Base-by-base conservation (phyloP, 2,113 vertebrate genomes). In the Gallinago media region DNA sequence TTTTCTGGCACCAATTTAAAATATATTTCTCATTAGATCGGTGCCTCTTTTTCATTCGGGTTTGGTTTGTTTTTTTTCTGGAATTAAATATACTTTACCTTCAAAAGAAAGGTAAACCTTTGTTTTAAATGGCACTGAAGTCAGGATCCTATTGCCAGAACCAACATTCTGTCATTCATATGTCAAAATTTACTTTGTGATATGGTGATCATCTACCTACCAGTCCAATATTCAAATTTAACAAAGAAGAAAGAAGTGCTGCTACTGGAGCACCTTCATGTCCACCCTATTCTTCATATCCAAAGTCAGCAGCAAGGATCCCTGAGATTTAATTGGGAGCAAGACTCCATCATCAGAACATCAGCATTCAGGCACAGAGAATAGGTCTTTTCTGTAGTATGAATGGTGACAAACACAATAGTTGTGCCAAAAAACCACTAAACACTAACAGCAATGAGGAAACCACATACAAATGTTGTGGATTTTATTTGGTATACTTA, bases 1-100 rank as follows among this genome's bases (percentile, higher is more conserved):
- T 81, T 92, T 92, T 67, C 87, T 95, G 90, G 88, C 70, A 96
- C 10, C 20, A 61, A 20, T 93, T 95, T 96, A 71, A 94, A 94
- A 95, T 61, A 61, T 11, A 89, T 70, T 79, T 65, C 59, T 87
- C 34, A 63, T 77, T 65, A 50, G 44, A 55, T 44, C 71, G 5
- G 26, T 89, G 38, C n/a, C 12, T 34, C 44, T 75, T 88, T 89
- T 77, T 71, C 56, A 49, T 44, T 67, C 6, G 5, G 40, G 32
- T 8, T 8, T 38, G 4, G 38, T 38, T 72, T 89, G 14, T 21
- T 21, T 21, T 8, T 66, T 59, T 54, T 3, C 19, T 63, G 59
- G 40, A 92, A 88, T 75, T 52, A 91, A 81, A 70, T 67, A 20
- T 18, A 23, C 25, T 92, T 78, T 79, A 6, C 26, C 14, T 81